A percentile compares a stretch with the other conserved stretches of the same genome.
These are phyloP conservation scores for Gavialis gangeticus DNA, from an alignment of 2,113 vertebrate genomes.

Conservation along the genomic window DNA sequence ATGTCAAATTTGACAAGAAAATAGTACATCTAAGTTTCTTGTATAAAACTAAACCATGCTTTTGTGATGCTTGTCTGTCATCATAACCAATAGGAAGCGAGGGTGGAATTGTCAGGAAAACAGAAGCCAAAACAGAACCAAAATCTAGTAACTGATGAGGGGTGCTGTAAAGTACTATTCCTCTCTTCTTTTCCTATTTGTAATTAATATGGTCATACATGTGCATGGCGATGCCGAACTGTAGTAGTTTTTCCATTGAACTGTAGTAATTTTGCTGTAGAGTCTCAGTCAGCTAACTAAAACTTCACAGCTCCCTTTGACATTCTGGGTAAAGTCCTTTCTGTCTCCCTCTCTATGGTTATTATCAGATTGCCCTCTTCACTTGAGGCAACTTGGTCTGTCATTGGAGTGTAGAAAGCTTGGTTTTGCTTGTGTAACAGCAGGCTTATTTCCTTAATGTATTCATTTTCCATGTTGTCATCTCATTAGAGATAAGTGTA, in stretches of 20 bases:
- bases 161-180: neutral
- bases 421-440: neutral
- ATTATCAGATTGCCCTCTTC: neutral
- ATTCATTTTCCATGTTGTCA: too few species aligned
- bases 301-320: neutral
- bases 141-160: neutral
- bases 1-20: neutral
- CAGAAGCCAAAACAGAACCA: neutral
- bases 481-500: too few species aligned
- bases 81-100: neutral
- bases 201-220: too few species aligned
- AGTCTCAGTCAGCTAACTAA: neutral
- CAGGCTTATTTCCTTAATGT: too few species aligned
- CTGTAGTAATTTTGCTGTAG: too few species aligned
- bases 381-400: neutral
- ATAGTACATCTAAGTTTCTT: neutral
- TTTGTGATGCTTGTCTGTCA: neutral
- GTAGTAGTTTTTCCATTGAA: too few species aligned
- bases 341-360: neutral
- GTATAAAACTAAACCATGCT: fast-evolving
- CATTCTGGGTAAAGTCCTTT: neutral
- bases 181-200: too few species aligned
- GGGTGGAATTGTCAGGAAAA: neutral
- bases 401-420: neutral
- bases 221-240: too few species aligned